phyloP scores from a whole-genome alignment of 2,888 invertebrate species.

The Ischnura elegans region DNA sequence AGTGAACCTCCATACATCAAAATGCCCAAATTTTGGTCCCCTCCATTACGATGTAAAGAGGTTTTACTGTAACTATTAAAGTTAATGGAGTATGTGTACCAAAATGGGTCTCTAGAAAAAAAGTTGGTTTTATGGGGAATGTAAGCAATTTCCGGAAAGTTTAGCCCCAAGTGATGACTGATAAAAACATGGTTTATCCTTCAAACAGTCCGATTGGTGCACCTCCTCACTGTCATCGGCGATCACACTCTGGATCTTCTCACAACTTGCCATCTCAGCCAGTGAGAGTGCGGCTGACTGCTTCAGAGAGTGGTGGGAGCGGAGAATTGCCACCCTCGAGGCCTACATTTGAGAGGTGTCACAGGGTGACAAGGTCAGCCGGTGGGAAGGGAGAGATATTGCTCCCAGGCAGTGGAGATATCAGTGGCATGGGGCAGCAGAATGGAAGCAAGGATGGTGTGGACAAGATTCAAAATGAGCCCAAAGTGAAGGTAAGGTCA shows the following conservation, averaged over 20 bases:
- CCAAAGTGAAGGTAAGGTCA: background rate
- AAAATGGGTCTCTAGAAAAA: too few species aligned
- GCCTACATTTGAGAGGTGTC: constrained; percentile 70
- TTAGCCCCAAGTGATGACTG: too few species aligned
- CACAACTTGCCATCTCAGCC: constrained; percentile 69
- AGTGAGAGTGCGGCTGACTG: constrained; percentile 69
- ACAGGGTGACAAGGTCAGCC: constrained; percentile 70
- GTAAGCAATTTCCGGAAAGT: too few species aligned
- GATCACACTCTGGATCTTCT: constrained; percentile 71
- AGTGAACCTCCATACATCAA: too few species aligned
- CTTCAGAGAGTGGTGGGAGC: background rate
- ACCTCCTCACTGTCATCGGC: constrained; percentile 62
- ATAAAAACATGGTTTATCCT: background rate
- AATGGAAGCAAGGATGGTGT: background rate
- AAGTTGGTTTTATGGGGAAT: too few species aligned
- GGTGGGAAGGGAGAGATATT: constrained; percentile 67
- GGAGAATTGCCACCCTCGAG: background rate
- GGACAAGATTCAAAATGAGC: background rate
- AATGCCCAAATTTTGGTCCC: too few species aligned
- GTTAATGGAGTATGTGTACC: too few species aligned
- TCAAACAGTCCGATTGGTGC: background rate
- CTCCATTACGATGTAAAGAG: too few species aligned
- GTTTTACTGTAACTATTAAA: too few species aligned
- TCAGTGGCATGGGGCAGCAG: background rate
- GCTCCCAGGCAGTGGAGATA: background rate